Conservation (phyloP, 64 coral and sea anemone species). For the Actinia equina region DNA sequence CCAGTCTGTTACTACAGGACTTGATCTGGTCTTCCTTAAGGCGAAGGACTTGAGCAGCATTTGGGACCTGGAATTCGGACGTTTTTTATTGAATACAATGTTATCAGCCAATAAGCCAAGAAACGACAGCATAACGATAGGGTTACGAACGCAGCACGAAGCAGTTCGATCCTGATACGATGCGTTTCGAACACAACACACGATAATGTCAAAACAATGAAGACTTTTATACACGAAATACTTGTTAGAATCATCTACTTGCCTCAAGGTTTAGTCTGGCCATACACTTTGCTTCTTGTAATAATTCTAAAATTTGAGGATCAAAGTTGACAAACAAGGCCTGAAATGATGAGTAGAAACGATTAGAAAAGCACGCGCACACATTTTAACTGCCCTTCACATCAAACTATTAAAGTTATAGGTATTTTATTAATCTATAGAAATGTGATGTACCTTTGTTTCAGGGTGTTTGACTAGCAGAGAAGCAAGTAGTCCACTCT, state of each 20-base stretch:
- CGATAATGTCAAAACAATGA: too few relatives aligned
- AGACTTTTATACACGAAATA: too few relatives aligned
- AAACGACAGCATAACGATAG: too few relatives aligned
- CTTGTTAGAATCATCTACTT: neutral
- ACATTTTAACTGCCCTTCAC: too few relatives aligned
- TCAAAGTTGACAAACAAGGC: slow-evolving; percentile 98
- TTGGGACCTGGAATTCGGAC: slow-evolving; percentile 59
- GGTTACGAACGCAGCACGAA: too few relatives aligned
- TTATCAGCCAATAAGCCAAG: too few relatives aligned
- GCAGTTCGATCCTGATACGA: too few relatives aligned
- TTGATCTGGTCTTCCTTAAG: slow-evolving; percentile 92
- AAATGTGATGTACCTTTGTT: slow-evolving; percentile 58
- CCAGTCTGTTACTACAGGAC: slow-evolving; percentile 72
- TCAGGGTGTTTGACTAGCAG: slow-evolving; percentile 90
- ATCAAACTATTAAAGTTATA: neutral
- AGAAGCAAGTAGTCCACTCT: slow-evolving; percentile 89
- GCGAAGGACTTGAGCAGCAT: slow-evolving; percentile 80
- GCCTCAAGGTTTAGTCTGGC: slow-evolving; percentile 82
- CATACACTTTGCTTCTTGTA: slow-evolving; percentile 98
- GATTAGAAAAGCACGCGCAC: neutral
- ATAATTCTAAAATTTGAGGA: slow-evolving; percentile 95
- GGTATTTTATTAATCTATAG: neutral
- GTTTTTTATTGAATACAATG: neutral
- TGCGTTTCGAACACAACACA: too few relatives aligned
- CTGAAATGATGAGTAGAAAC: slow-evolving; percentile 30